Conservation (phyloP, 2,113 vertebrate species). For the Condylura cristata region DNA sequence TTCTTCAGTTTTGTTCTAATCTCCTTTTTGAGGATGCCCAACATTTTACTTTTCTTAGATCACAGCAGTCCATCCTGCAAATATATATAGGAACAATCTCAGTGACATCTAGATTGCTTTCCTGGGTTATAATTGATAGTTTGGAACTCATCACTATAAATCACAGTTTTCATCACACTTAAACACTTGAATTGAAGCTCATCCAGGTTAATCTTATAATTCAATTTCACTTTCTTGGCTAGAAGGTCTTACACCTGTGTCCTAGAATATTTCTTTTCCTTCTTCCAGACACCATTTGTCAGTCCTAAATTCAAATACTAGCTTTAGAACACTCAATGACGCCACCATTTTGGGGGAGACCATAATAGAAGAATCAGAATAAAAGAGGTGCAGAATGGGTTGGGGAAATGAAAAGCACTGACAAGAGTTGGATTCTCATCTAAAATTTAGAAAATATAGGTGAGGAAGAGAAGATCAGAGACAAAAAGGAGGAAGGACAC, state of each 20-base stretch:
- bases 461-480: not conserved
- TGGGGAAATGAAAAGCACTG: not conserved
- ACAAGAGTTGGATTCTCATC: not conserved
- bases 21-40: not conserved
- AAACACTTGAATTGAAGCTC: not conserved
- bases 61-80: not conserved
- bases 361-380: not conserved
- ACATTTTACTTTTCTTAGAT: not conserved
- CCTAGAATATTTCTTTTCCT: not conserved
- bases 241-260: not conserved
- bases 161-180: not conserved
- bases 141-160: not conserved
- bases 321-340: not conserved
- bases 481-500: not conserved
- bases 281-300: not conserved
- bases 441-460: not conserved
- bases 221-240: not conserved
- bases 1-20: slow-evolving; percentile 13
- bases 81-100: not conserved
- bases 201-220: not conserved
- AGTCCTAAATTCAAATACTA: not conserved
- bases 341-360: not conserved
- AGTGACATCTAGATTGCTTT: not conserved
- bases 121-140: not conserved
- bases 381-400: not conserved